Evolutionary conservation across 2,888 invertebrate species (phyloP), one percentile per base, ranked within the genome.

Genomic region (Mesoligia furuncula): DNA sequence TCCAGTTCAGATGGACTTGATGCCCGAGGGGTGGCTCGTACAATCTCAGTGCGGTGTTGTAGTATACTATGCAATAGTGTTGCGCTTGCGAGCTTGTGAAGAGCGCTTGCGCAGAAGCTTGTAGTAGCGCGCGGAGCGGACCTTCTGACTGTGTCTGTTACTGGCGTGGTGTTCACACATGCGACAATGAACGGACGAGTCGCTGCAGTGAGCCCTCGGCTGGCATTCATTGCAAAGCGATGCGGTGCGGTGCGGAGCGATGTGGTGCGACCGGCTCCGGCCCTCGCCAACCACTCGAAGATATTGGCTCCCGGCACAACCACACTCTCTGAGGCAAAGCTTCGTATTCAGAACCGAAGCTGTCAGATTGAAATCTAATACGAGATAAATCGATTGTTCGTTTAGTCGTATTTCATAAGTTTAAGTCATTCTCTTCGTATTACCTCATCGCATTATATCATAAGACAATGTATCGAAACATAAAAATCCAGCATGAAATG

Each of bases 111-210:
- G 24, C 24, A 24, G 54, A 9, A 48, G 24, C 24, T 54, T 54
- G 54, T 54, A 54, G 54, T 54, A 9, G 54, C 9, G 9, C 54
- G 24, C 24, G 24, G 24, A 54, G 11, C 9, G 54, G 24, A 9
- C 24, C 24, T 54, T 9, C 54, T 54, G 36, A 36, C 17, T 15
- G 24, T 51, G 51, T 24, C 15, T 54, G 51, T 36, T 31, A 24
- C 39, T 54, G 64, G 39, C n/a, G 27, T n/a, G 31, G 13, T 72
- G 62, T 51, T 39, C 39, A 36, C 51, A 39, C 54, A 42, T n/a
- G 73, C 31, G 67, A 24, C 57, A 45, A 36, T 45, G 67, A 67
- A 57, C 57, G 73, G 51, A 3, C 31, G 51, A 51, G 27, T 51
- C 51, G 11, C 9, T 27, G 39, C 64, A 20, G 51, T 64, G 20